Evolutionary conservation across 2,113 vertebrate genomes (phyloP).

Genomic region (Arvicanthis niloticus): DNA sequence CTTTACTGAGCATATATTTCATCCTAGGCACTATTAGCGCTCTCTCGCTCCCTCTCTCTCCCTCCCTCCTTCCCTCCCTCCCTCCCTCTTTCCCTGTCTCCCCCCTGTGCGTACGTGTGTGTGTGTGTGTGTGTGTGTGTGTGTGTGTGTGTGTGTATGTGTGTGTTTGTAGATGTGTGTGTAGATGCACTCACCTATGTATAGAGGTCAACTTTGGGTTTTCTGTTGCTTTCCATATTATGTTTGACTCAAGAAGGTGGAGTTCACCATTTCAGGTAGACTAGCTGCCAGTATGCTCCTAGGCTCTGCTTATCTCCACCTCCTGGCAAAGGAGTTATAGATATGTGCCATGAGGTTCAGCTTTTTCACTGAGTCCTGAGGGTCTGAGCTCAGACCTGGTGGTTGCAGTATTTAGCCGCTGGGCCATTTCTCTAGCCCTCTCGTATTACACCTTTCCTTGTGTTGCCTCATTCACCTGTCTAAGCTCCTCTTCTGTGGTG

Average conservation of each 20-base stretch:
- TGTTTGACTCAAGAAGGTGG: background rate
- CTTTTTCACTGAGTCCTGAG: background rate
- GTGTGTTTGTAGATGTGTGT: background rate
- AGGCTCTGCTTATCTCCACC: background rate
- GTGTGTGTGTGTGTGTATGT: background rate
- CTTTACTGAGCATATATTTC: background rate
- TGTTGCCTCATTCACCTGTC: background rate
- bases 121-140: background rate
- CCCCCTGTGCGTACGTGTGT: background rate
- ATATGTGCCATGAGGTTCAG: background rate
- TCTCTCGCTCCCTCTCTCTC: background rate
- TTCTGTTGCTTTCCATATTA: background rate
- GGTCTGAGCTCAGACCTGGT: background rate
- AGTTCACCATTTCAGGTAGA: background rate
- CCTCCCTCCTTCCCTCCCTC: fast-evolving
- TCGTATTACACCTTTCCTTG: background rate
- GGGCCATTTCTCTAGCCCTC: too few species aligned
- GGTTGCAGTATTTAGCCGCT: background rate
- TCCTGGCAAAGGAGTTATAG: background rate
- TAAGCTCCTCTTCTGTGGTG: background rate
- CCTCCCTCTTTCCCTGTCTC: too few species aligned
- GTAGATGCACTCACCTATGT: background rate
- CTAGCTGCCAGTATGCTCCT: background rate
- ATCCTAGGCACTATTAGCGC: too few species aligned
- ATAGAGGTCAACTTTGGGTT: background rate